These are phyloP conservation scores for Thaleichthys pacificus DNA, from an alignment of 2,797 vertebrate species.

Conservation along the genomic window DNA sequence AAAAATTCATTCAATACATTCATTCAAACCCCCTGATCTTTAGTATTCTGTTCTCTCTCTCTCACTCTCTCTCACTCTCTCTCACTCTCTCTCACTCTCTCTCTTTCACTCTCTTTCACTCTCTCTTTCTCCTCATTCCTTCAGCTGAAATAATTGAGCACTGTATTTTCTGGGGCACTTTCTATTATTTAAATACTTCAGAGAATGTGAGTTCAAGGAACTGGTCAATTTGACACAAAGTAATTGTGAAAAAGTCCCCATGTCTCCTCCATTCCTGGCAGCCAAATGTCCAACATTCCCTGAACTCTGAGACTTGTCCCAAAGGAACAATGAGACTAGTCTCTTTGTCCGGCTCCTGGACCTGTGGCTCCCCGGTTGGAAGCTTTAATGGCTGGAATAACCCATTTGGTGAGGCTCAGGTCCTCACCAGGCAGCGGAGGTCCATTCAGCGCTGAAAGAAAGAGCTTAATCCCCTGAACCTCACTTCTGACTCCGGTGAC, in stretches of 20 bases:
- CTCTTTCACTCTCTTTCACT: neutral
- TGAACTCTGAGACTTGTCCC: neutral
- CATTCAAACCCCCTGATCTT: conserved; percentile 8
- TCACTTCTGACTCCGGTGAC: conserved; percentile 30
- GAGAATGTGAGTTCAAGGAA: conserved; percentile 8
- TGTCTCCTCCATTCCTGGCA: conserved; percentile 21
- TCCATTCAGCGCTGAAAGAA: conserved; percentile 33
- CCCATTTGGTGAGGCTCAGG: conserved; percentile 16
- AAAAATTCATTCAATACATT: conserved; percentile 22
- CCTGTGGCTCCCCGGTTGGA: neutral
- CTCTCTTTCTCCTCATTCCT: neutral
- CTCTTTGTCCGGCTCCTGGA: conserved; percentile 25
- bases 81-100: too few species aligned
- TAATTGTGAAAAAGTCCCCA: neutral
- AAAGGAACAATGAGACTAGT: conserved; percentile 30
- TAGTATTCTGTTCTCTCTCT: neutral
- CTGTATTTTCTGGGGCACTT: neutral
- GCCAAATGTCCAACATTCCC: conserved; percentile 2
- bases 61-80: neutral
- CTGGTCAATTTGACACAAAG: neutral
- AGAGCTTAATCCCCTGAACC: conserved; percentile 25
- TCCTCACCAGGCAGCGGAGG: conserved; percentile 15
- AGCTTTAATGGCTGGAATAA: conserved; percentile 23
- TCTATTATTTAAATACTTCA: neutral
- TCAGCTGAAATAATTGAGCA: conserved; percentile 21